A percentile compares a stretch with the other conserved stretches of the same genome.
Evolutionary conservation across 2,797 vertebrate species (phyloP).

Genomic region (Siniperca undulata): DNA sequence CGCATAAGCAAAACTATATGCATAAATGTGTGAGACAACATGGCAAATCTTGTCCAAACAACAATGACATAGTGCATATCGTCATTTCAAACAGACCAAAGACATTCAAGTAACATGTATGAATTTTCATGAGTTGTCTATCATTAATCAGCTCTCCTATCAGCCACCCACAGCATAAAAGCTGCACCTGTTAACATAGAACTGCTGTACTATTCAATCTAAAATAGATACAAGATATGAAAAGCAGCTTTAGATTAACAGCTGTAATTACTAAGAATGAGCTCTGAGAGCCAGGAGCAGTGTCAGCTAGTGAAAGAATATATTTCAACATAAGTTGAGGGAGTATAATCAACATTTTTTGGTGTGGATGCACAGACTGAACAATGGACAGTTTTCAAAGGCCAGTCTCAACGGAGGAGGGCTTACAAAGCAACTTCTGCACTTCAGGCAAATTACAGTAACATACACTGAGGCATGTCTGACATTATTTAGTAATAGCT

Average conservation of each 20-base stretch:
- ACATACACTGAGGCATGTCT: neutral
- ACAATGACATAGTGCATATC: neutral
- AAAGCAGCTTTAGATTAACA: conserved; percentile 47
- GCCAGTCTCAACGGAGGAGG: neutral
- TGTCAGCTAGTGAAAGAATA: conserved; percentile 13
- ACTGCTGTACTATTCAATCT: conserved; percentile 19
- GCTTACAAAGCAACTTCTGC: conserved; percentile 5
- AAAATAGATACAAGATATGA: neutral
- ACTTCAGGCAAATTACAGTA: neutral
- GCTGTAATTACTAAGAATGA: conserved; percentile 33
- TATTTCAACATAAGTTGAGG: conserved; percentile 8
- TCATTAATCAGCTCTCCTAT: neutral
- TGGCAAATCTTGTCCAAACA: neutral
- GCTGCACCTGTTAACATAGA: conserved; percentile 6
- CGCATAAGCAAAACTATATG: neutral
- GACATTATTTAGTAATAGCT: conserved; percentile 10
- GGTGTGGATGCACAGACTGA: conserved; percentile 23
- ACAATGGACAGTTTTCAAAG: conserved; percentile 33
- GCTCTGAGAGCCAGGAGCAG: conserved; percentile 12
- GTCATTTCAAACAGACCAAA: neutral
- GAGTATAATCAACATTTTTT: conserved; percentile 17
- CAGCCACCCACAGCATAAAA: neutral
- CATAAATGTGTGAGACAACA: neutral
- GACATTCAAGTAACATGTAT: neutral
- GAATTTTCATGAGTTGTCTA: neutral